These are phyloP conservation scores for Bovichtus diacanthus DNA, from an alignment of 2,797 vertebrate genomes.

Conservation along the genomic window DNA sequence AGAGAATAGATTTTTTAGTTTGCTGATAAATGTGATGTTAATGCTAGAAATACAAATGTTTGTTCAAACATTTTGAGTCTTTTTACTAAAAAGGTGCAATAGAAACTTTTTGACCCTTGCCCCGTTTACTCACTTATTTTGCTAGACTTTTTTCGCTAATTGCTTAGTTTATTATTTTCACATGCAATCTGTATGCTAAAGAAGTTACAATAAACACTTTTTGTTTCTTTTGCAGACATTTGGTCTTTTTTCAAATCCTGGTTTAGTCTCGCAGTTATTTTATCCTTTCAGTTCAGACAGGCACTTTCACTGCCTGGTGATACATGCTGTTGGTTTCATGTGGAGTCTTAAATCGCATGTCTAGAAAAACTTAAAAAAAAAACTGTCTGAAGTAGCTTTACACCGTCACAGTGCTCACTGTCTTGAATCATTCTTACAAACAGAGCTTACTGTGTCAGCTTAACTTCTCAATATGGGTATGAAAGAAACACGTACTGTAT, in stretches of 20 bases:
- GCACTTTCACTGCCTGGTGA: not conserved
- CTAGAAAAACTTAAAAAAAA: constrained; percentile 13
- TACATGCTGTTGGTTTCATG: constrained; percentile 11
- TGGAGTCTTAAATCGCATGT: constrained; percentile 13
- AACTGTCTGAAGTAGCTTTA: constrained; percentile 31
- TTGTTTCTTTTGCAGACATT: constrained; percentile 82
- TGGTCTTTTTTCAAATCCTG: constrained; percentile 32
- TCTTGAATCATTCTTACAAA: constrained; percentile 16
- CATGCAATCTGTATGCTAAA: constrained; percentile 87
- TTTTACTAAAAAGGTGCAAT: constrained; percentile 78
- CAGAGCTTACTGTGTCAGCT: constrained; percentile 21
- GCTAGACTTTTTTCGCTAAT: constrained; percentile 85
- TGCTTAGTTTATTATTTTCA: constrained; percentile 87
- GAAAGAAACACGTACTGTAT: not conserved
- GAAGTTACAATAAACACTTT: constrained; percentile 89
- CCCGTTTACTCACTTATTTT: constrained; percentile 80
- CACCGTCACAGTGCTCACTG: constrained; percentile 3
- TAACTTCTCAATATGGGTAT: constrained; percentile 16
- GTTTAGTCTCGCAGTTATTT: not conserved
- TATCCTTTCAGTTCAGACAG: not conserved
- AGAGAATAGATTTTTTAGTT: constrained; percentile 83
- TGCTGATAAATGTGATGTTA: constrained; percentile 88
- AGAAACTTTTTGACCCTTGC: constrained; percentile 78
- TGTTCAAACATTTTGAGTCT: constrained; percentile 75
- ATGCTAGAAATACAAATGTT: constrained; percentile 89